Conservation (phyloP, 2,113 vertebrate genomes). For the Parus major region DNA sequence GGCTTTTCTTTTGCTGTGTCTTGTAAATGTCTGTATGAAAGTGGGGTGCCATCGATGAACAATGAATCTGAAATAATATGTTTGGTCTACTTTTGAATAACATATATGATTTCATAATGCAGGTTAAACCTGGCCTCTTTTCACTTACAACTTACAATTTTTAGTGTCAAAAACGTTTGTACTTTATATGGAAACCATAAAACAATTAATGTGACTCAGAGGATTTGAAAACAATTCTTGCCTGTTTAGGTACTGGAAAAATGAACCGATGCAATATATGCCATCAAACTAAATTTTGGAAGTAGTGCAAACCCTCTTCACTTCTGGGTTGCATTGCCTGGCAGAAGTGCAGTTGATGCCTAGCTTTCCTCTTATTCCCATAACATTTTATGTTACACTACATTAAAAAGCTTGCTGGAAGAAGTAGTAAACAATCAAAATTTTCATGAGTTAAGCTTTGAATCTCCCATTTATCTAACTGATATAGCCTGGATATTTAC, state of each 20-base stretch:
- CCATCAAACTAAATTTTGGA: neutral
- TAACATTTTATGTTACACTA: neutral
- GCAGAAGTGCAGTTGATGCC: neutral
- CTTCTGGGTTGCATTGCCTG: neutral
- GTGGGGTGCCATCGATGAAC: neutral
- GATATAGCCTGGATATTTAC: slow-evolving; percentile 6
- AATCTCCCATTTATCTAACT: neutral
- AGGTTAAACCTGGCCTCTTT: neutral
- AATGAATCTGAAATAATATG: neutral
- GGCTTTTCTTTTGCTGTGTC: neutral
- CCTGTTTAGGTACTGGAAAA: neutral
- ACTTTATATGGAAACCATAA: neutral
- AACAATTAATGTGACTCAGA: neutral
- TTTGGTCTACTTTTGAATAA: neutral
- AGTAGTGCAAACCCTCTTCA: neutral
- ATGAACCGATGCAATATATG: neutral
- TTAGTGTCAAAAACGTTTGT: neutral
- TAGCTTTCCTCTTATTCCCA: neutral
- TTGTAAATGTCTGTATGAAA: neutral
- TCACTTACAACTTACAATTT: neutral
- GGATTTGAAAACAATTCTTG: neutral
- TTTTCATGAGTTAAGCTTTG: slow-evolving; percentile 3
- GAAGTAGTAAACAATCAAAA: neutral
- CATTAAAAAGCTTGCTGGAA: neutral
- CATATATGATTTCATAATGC: neutral